Evolutionary conservation across 2,888 invertebrate genomes (phyloP).

Genomic region (Hydrotaea cyrtoneurina): DNA sequence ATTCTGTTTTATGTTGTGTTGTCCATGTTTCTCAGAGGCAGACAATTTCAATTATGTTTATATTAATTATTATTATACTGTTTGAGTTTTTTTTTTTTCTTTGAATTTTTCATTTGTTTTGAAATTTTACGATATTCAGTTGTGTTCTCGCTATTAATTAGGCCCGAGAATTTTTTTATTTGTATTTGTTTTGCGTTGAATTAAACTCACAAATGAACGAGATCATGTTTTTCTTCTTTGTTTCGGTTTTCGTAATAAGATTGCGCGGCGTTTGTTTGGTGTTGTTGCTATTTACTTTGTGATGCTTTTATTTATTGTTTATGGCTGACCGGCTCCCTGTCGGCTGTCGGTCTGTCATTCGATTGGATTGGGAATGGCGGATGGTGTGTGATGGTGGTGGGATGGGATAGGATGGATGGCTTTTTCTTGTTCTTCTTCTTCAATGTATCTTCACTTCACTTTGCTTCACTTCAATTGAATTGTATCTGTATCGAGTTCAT

Average conservation of each 20-base stretch:
- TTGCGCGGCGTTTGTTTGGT: not conserved
- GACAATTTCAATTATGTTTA: slow-evolving; percentile 10
- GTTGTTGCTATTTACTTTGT: slow-evolving; percentile 10
- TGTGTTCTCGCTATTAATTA: slow-evolving; percentile 41
- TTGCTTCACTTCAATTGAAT: slow-evolving; percentile 58
- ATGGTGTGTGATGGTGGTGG: not conserved
- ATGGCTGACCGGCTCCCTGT: not conserved
- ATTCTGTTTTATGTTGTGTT: too few species aligned
- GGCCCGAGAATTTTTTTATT: not conserved
- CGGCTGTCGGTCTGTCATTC: not conserved
- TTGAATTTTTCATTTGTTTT: not conserved
- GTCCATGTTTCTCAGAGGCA: not conserved
- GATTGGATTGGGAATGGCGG: not conserved
- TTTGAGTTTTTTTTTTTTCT: slow-evolving; percentile 4
- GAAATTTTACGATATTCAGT: not conserved
- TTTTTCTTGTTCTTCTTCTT: slow-evolving; percentile 16
- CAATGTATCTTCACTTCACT: slow-evolving; percentile 5
- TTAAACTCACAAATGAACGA: slow-evolving; percentile 32
- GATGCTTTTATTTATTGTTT: slow-evolving; percentile 28
- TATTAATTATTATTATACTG: not conserved
- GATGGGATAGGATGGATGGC: not conserved
- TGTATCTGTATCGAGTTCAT: slow-evolving; percentile 56
- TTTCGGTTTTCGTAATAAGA: slow-evolving; percentile 10
- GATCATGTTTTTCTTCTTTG: slow-evolving; percentile 13
- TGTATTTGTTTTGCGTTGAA: not conserved